Evolutionary conservation across 2,888 invertebrate genomes (phyloP).

Genomic region (Acleris emargana): DNA sequence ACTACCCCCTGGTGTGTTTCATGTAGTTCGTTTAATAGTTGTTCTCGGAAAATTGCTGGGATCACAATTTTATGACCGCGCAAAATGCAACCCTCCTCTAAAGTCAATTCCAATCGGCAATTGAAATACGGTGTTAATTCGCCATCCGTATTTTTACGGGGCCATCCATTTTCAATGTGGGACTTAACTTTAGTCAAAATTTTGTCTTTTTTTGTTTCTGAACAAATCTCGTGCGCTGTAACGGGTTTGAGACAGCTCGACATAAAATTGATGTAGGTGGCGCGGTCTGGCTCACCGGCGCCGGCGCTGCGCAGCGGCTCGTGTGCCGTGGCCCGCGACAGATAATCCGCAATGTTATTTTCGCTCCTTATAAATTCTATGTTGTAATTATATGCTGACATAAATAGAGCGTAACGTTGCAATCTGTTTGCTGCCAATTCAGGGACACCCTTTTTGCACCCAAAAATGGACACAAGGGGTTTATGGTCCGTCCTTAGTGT

Average conservation of each 20-base stretch:
- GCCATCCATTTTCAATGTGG: conserved; percentile 35
- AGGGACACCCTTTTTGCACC: conserved; percentile 12
- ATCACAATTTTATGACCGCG: conserved; percentile 4
- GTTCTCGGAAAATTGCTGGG: background rate
- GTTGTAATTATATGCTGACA: conserved; percentile 25
- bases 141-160: conserved; percentile 37
- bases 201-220: too few relatives aligned
- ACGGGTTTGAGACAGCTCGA: too few relatives aligned
- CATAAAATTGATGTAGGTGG: conserved; percentile 3
- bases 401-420: conserved; percentile 32
- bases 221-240: too few relatives aligned
- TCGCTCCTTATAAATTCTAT: conserved; percentile 34
- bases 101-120: background rate
- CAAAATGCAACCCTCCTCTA: conserved; percentile 10
- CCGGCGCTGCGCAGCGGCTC: too few relatives aligned
- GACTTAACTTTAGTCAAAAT: too few relatives aligned
- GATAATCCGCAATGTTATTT: conserved; percentile 36
- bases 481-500: conserved; percentile 38
- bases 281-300: too few relatives aligned
- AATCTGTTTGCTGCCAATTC: conserved; percentile 24
- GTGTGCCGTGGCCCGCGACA: conserved; percentile 22
- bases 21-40: too few relatives aligned
- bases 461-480: conserved; percentile 27
- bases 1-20: too few relatives aligned
- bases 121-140: conserved; percentile 6